Evolutionary conservation across 2,888 invertebrate genomes (phyloP).

Genomic region (Nymphalis polychloros): DNA sequence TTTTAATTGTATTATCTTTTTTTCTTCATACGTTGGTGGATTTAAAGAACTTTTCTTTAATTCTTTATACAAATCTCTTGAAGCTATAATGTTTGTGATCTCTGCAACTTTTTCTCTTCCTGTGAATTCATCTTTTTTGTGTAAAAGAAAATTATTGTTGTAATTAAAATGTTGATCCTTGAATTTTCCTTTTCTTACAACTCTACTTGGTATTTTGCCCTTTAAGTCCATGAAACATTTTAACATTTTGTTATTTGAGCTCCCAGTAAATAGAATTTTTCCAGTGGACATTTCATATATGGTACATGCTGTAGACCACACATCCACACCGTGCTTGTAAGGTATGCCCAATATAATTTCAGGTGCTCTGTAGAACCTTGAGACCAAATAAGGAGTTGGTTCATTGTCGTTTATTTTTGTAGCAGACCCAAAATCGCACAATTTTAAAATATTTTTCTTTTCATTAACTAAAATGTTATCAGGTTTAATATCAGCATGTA

Average conservation of each 20-base stretch:
- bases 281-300: slow-evolving; percentile 99
- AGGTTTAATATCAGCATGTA: slow-evolving; percentile 99
- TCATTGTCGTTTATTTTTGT: slow-evolving; percentile 96
- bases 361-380: slow-evolving; percentile 98
- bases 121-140: slow-evolving; percentile 98
- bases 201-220: slow-evolving; percentile 97
- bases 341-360: slow-evolving; percentile 98
- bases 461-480: slow-evolving; percentile 99
- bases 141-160: slow-evolving; percentile 97
- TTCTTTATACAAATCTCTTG: slow-evolving; percentile 93
- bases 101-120: slow-evolving; percentile 97
- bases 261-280: slow-evolving; percentile 97
- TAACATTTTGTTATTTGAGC: slow-evolving; percentile 99
- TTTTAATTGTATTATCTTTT: slow-evolving; percentile 94
- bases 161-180: slow-evolving; percentile 98
- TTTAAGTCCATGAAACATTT: slow-evolving; percentile 99
- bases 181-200: slow-evolving; percentile 95
- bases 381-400: slow-evolving; percentile 98
- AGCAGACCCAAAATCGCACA: slow-evolving; percentile 99
- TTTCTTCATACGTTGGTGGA: slow-evolving; percentile 90
- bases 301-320: slow-evolving; percentile 99
- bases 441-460: slow-evolving; percentile 95
- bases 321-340: slow-evolving; percentile 97
- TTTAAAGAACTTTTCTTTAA: slow-evolving; percentile 90
- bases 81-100: slow-evolving; percentile 90